Base-by-base conservation (phyloP, 92 coral and sea anemone genomes). In the Zoanthus solanderi region DNA sequence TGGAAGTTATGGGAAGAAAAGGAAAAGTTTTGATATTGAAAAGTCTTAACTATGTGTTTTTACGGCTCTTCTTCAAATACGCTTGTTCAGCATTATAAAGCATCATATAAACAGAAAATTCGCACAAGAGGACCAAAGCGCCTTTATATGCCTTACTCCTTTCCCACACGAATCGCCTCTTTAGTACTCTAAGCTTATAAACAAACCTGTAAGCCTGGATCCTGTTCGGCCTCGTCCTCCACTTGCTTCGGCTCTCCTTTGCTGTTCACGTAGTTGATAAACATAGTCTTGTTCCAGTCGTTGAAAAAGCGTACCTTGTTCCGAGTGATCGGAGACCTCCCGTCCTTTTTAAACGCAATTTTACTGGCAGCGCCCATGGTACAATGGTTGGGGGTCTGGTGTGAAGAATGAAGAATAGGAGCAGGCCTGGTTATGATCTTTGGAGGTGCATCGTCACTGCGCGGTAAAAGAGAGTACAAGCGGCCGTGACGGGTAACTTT, bases 201-300 rank as follows among this genome's bases (percentile, higher is more conserved):
- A 57, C 69, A 34, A 78, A 94, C 98, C 94, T 93, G 93, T 44
- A 72, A 46, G 37, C 89, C 72, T 18, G 90, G 50, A 79, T 95
- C 92, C 23, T 87, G 92, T 50, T 91, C 91, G 9, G 60, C 12
- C 9, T 46, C 85, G 13, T 84, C 92, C 52, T 86, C 92, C 57
- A 45, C 61, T 6, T 83, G 79, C 32, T 72, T 78, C 76, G 78
- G 46, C 48, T 90, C 91, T 10, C 92, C 94, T 23, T 94, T 71
- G 42, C 96, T 95, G 84, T 95, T 95, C 13, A 95, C 94, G 52
- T 95, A 95, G 81, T 91, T 90, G 28, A 76, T 90, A 78, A 95
- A 95, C 72, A 90, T 84, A 30, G 90, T 83, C 68, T 91, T 93
- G 63, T 88, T 93, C 98, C 98, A 95, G 75, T 95, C 98, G 76